These are phyloP conservation scores for Urocyon cinereoargenteus DNA, from an alignment of 2,797 vertebrate species.

Conservation along the genomic window DNA sequence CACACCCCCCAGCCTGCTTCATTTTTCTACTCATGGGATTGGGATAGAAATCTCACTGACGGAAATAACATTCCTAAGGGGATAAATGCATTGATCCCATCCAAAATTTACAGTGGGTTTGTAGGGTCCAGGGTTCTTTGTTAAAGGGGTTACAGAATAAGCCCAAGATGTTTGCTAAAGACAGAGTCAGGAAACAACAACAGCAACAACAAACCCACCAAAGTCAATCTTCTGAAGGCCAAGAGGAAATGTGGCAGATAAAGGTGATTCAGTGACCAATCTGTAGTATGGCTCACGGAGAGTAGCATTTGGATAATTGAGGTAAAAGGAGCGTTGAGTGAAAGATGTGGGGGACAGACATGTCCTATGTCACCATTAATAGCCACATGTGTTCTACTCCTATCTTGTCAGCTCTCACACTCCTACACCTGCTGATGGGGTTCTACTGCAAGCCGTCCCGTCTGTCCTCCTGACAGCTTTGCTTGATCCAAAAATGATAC, in stretches of 20 bases:
- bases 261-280: background rate
- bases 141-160: background rate
- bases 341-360: background rate
- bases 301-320: background rate
- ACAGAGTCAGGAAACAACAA: background rate
- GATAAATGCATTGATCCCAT: background rate
- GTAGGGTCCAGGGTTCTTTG: background rate
- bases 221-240: background rate
- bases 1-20: background rate
- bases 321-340: background rate
- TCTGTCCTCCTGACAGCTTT: background rate
- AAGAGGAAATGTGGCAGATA: background rate
- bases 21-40: background rate
- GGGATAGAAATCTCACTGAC: background rate
- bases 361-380: accelerated
- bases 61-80: background rate
- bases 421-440: background rate
- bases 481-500: background rate
- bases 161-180: background rate
- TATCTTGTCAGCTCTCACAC: background rate
- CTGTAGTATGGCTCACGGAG: background rate
- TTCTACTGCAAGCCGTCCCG: background rate
- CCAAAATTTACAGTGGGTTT: background rate
- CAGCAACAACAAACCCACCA: too few relatives aligned
- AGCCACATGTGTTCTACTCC: background rate